These are phyloP conservation scores for Yponomeuta cagnagella DNA, from an alignment of 2,888 invertebrate genomes.

Conservation along the genomic window DNA sequence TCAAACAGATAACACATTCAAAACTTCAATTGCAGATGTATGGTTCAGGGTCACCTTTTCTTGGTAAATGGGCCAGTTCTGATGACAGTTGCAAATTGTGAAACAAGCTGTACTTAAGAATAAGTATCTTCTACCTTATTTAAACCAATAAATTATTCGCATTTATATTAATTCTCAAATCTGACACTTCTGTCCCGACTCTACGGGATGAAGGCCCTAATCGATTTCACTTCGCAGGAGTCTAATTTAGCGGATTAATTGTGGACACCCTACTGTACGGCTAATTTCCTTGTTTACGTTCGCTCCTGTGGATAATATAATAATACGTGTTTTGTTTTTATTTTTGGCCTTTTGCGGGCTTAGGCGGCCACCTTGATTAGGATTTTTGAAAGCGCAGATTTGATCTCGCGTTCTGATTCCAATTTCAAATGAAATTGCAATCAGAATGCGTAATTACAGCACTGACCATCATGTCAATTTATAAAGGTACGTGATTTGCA, in stretches of 20 bases:
- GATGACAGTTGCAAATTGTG: too few relatives aligned
- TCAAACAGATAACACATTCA: too few relatives aligned
- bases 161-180: too few relatives aligned
- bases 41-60: too few relatives aligned
- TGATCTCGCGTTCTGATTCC: not conserved
- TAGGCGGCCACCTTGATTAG: not conserved
- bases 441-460: too few relatives aligned
- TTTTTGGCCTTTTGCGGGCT: not conserved
- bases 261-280: constrained; percentile 66
- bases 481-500: too few relatives aligned
- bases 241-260: constrained; percentile 73
- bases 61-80: too few relatives aligned
- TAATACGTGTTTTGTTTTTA: constrained; percentile 38
- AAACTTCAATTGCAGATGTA: too few relatives aligned
- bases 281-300: constrained; percentile 68
- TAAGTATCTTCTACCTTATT: too few relatives aligned
- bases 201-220: constrained; percentile 27
- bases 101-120: too few relatives aligned
- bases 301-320: constrained; percentile 19
- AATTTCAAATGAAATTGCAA: not conserved
- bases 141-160: too few relatives aligned
- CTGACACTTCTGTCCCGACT: not conserved
- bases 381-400: constrained; percentile 10
- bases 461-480: too few relatives aligned
- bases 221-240: constrained; percentile 66